These are phyloP conservation scores for Tauraco erythrolophus DNA, from an alignment of 2,113 vertebrate genomes.

Conservation along the genomic window DNA sequence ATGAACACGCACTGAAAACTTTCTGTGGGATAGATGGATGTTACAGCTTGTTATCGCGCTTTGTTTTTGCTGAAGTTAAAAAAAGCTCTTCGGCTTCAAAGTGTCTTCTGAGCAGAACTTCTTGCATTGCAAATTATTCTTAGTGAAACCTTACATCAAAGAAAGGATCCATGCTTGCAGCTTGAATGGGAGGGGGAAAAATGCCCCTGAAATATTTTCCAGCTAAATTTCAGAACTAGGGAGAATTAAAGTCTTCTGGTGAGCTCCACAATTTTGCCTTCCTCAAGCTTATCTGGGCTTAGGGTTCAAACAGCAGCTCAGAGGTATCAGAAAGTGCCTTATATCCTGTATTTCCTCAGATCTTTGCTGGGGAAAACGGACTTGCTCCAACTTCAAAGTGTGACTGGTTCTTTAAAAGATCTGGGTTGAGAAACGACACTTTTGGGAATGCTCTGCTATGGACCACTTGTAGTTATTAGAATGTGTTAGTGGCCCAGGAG, in stretches of 20 bases:
- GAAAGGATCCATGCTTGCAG: not conserved
- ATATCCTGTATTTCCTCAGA: not conserved
- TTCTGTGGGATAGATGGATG: not conserved
- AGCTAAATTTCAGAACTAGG: not conserved
- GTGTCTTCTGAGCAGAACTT: not conserved
- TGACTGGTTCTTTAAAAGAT: not conserved
- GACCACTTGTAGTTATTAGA: not conserved
- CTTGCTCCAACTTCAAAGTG: not conserved
- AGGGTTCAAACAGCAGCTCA: not conserved
- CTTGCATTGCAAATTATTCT: not conserved
- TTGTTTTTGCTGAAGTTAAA: not conserved
- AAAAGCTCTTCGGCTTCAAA: not conserved
- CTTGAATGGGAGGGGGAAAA: not conserved
- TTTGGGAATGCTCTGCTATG: not conserved
- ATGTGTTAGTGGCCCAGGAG: fast-evolving
- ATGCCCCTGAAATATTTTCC: not conserved
- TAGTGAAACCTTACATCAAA: not conserved
- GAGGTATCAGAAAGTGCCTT: not conserved
- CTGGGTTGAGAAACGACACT: not conserved
- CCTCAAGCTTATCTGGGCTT: not conserved
- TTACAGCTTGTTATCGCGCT: not conserved
- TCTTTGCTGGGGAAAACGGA: not conserved
- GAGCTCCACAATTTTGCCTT: not conserved
- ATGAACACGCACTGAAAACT: not conserved
- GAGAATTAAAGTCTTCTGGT: not conserved